These are phyloP conservation scores for Climacteris rufus DNA, from an alignment of 2,113 vertebrate genomes.

Conservation along the genomic window DNA sequence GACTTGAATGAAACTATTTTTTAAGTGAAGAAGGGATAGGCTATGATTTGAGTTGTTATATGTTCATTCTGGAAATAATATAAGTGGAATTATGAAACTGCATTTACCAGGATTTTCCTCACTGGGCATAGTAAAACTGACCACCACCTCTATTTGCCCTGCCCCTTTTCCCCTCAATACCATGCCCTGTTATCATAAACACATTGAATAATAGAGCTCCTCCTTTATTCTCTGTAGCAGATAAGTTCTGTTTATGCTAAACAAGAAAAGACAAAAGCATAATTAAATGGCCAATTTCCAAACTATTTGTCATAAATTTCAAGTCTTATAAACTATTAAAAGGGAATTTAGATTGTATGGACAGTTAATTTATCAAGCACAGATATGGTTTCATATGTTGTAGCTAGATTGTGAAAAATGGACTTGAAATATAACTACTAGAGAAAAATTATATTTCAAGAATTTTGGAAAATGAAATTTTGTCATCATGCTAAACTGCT, in stretches of 20 bases:
- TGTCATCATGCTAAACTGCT: background rate
- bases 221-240: background rate
- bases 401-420: slow-evolving; percentile 41
- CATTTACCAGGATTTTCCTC: background rate
- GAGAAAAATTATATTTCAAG: background rate
- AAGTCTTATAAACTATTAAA: slow-evolving; percentile 33
- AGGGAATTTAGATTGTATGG: background rate
- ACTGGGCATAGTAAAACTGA: background rate
- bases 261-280: background rate
- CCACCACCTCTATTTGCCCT: background rate
- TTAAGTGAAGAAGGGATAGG: background rate
- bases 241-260: background rate
- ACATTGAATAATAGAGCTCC: background rate
- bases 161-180: background rate
- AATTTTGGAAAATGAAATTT: slow-evolving; percentile 23
- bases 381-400: background rate
- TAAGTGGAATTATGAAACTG: background rate
- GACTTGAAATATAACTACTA: background rate
- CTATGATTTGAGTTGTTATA: background rate
- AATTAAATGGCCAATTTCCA: slow-evolving; percentile 2
- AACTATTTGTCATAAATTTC: slow-evolving; percentile 35
- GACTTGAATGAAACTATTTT: background rate
- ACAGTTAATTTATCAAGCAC: slow-evolving; percentile 43
- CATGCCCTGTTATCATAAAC: background rate
- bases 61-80: background rate